A percentile compares a stretch with the other conserved stretches of the same genome.
phyloP scores from a whole-genome alignment of 2,888 invertebrate species.

The Dinocampus coccinellae region DNA sequence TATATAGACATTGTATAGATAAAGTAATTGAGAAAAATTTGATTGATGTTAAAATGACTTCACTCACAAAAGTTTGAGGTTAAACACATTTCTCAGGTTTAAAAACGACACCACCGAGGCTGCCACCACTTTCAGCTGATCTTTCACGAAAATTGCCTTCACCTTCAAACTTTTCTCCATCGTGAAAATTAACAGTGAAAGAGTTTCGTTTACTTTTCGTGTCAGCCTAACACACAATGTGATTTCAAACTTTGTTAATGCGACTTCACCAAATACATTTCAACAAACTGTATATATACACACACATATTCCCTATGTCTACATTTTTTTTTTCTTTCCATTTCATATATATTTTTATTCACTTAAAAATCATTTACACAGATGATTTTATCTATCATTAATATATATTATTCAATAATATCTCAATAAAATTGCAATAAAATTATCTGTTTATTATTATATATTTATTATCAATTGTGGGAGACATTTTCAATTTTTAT shows the following conservation, averaged over 20 bases:
- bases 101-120: not conserved
- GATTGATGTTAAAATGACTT: not conserved
- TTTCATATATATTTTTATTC: not conserved
- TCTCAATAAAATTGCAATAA: no score
- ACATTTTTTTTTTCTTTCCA: not conserved
- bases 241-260: constrained; percentile 18
- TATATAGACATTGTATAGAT: not conserved
- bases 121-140: not conserved
- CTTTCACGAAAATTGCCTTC: constrained; percentile 14
- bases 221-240: constrained; percentile 15
- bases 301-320: no score
- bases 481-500: not conserved
- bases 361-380: not conserved
- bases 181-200: constrained; percentile 7
- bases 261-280: constrained; percentile 26
- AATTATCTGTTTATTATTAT: not conserved
- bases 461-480: not conserved
- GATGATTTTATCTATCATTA: not conserved
- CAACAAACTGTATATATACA: not conserved
- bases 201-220: constrained; percentile 19
- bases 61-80: not conserved
- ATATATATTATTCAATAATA: no score
- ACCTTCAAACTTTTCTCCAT: constrained; percentile 14
- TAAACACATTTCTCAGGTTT: not conserved
- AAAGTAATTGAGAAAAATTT: not conserved